Evolutionary conservation across 2,797 vertebrate genomes (phyloP).

Genomic region (Tamandua tetradactyla): DNA sequence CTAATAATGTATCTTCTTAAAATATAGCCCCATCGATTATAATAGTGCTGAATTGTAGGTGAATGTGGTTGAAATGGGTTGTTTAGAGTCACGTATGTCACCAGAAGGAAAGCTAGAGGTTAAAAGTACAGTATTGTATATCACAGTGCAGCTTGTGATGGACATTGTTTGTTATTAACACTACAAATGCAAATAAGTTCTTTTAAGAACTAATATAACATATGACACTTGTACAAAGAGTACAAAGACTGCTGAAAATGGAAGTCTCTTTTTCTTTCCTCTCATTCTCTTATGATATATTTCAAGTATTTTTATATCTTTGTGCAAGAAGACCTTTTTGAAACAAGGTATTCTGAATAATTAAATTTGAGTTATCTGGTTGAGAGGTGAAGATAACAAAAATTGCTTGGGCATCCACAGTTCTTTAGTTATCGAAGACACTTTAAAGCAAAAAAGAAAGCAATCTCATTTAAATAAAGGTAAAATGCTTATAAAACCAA

Average conservation of each 20-base stretch:
- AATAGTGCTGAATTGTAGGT: no score
- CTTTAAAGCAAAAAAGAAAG: slow-evolving; percentile 56
- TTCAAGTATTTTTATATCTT: slow-evolving; percentile 13
- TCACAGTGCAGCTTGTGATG: no score
- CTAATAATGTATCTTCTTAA: slow-evolving; percentile 4
- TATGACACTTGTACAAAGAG: no score
- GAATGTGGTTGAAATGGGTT: no score
- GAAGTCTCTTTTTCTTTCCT: neutral
- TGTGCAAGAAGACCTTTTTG: neutral
- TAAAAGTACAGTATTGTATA: no score
- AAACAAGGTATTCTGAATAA: slow-evolving; percentile 11
- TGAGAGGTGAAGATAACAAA: slow-evolving; percentile 8
- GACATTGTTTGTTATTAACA: no score
- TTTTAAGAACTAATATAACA: no score
- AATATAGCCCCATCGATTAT: neutral
- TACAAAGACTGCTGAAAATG: slow-evolving; percentile 3
- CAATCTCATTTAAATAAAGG: slow-evolving; percentile 20
- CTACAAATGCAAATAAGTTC: no score
- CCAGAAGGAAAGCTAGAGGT: no score
- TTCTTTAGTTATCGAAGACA: neutral
- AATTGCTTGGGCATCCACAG: neutral
- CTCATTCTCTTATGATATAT: slow-evolving; percentile 11
- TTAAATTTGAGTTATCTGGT: slow-evolving; percentile 24
- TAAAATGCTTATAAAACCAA: slow-evolving; percentile 37
- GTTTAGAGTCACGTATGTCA: no score